Evolutionary conservation across 1,140 invertebrate genomes (phyloP).

Genomic region (Euura lappo): DNA sequence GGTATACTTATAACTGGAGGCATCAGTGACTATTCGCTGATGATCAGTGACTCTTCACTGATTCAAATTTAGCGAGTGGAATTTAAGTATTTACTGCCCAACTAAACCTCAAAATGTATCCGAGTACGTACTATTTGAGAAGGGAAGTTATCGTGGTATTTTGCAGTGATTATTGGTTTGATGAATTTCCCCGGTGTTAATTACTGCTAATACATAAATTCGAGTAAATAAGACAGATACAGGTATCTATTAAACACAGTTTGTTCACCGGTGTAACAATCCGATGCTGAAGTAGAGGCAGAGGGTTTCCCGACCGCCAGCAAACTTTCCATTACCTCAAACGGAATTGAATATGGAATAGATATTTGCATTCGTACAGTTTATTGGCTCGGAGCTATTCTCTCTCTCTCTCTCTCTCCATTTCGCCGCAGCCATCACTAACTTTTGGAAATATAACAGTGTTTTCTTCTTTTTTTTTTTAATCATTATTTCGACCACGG

Average conservation of each 20-base stretch:
- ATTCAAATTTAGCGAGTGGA: too few relatives aligned
- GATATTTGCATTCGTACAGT: slow-evolving; percentile 7
- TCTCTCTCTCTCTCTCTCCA: neutral
- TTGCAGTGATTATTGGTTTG: too few relatives aligned
- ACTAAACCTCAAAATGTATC: too few relatives aligned
- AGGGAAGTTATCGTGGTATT: too few relatives aligned
- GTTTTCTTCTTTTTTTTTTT: neutral
- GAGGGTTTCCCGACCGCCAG: neutral
- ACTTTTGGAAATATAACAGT: neutral
- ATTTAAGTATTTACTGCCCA: too few relatives aligned
- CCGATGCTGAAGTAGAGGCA: neutral
- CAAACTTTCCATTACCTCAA: slow-evolving; percentile 1
- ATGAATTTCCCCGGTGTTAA: neutral
- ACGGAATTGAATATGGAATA: slow-evolving; percentile 7
- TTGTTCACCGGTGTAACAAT: neutral
- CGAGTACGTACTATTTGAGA: too few relatives aligned
- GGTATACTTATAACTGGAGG: too few relatives aligned
- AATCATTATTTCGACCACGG: neutral
- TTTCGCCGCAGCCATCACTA: neutral
- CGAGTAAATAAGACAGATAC: neutral
- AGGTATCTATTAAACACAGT: neutral
- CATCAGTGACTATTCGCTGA: too few relatives aligned
- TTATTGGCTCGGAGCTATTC: slow-evolving; percentile 3
- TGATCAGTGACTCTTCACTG: too few relatives aligned
- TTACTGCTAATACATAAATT: neutral